Base-by-base conservation (phyloP, 1,140 invertebrate genomes). In the Pseudoatta argentina region DNA sequence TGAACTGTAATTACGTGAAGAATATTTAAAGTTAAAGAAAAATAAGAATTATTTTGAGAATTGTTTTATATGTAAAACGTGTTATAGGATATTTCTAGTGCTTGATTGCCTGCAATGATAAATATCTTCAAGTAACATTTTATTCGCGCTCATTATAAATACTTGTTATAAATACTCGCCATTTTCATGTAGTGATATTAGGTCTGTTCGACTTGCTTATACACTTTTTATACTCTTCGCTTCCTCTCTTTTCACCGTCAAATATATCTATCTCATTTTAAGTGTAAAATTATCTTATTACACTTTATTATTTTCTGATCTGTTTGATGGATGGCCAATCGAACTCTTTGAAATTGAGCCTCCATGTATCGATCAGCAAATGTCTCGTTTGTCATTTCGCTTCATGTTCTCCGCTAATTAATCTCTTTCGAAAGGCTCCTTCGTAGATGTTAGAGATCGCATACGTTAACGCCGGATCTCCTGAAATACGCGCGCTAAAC, bases 281-380 rank as follows among this genome's bases (percentile, higher is more conserved):
- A 34, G 30, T 6, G 30, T 34, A 34, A 34, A 34, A 34, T 34
- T 59, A 59, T 79, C 63, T 30, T 27, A 59, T 48, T 30, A 71
- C 66, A 57, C 51, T 59, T 5, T 39, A 55, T 59, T 72, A 82
- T 39, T 57, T 18, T n/a, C 27, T 8, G 18, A 73, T 18, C 14
- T 5, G 21, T 14, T 69, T 57, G 48, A 77, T 77, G 59, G 76
- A 30, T 30, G 76, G 72, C 59, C 30, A 30, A 71, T 81, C 66
- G 53, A 71, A 10, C 10, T 81, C 34, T 57, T 59, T 27, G 21
- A 30, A 82, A 72, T 27, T 59, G 34, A 82, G n/a, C 34, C 10
- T 44, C n/a, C 34, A 4, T 16, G 7, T 3, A 21, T 59, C 51
- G 30, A 44, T 48, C 30, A 1, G 30, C 30, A n/a, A 44, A 27